phyloP scores from a whole-genome alignment of 92 coral and sea anemone species.

The Micromussa lordhowensis region DNA sequence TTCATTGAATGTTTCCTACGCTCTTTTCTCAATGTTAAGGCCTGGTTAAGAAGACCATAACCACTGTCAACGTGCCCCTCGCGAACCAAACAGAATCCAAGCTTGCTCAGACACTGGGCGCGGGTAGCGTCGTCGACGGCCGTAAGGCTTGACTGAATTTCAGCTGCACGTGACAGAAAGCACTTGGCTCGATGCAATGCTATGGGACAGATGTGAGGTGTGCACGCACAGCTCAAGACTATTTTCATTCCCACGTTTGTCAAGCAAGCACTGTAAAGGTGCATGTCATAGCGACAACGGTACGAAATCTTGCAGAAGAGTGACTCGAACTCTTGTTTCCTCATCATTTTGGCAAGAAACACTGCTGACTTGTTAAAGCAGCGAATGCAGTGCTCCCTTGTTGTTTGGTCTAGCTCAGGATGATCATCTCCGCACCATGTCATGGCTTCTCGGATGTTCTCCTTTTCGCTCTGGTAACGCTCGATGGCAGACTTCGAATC shows the following conservation, averaged over 20 bases:
- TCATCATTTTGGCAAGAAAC: constrained; percentile 62
- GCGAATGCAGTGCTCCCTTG: constrained; percentile 36
- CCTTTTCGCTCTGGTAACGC: constrained; percentile 53
- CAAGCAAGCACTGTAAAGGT: constrained; percentile 53
- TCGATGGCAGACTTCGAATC: constrained; percentile 41
- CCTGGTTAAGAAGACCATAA: constrained; percentile 30
- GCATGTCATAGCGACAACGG: constrained; percentile 25
- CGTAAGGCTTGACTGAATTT: neutral
- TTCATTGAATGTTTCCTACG: neutral
- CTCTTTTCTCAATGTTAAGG: constrained; percentile 6
- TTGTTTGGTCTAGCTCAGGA: neutral
- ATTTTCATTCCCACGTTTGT: constrained; percentile 51
- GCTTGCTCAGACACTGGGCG: constrained; percentile 50
- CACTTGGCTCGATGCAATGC: constrained; percentile 38
- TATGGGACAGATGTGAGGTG: constrained; percentile 38
- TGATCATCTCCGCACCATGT: constrained; percentile 52
- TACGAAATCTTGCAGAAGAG: constrained; percentile 55
- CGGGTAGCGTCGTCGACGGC: neutral
- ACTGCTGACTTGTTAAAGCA: constrained; percentile 47
- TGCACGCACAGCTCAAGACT: constrained; percentile 47
- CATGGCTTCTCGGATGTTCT: constrained; percentile 62
- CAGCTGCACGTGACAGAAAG: constrained; percentile 36
- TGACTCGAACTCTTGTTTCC: constrained; percentile 42
- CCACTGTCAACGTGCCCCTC: constrained; percentile 32
- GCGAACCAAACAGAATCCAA: constrained; percentile 54